Conservation (phyloP, 2,888 invertebrate genomes). For the Scaptomyza polygonia region DNA sequence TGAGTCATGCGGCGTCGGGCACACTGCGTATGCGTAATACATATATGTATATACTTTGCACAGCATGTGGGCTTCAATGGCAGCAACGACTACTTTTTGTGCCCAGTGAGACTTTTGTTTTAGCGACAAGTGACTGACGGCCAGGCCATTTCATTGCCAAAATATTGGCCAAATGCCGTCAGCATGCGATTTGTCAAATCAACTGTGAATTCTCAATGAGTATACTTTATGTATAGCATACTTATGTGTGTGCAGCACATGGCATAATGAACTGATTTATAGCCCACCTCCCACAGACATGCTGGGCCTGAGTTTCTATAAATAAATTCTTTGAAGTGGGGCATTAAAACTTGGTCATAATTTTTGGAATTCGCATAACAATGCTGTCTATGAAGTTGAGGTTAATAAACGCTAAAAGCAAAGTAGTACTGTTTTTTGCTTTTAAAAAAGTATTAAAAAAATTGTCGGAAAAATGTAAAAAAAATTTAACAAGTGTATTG, state of each 20-base stretch:
- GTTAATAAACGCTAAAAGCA: not conserved
- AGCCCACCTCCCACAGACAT: constrained; percentile 39
- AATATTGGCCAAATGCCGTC: constrained; percentile 45
- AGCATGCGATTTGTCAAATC: constrained; percentile 66
- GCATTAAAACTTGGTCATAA: constrained; percentile 23
- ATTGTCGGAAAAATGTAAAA: not conserved
- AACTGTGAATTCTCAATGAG: constrained; percentile 21
- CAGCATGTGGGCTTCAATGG: constrained; percentile 35
- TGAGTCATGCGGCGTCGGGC: constrained; percentile 39
- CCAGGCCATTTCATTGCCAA: constrained; percentile 53
- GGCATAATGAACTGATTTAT: constrained; percentile 67
- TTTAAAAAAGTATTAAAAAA: not conserved
- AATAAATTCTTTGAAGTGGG: constrained; percentile 23
- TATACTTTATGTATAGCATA: constrained; percentile 35
- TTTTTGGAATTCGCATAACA: constrained; percentile 9
- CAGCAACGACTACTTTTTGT: constrained; percentile 22
- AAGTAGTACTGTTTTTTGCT: not conserved
- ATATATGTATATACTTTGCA: constrained; percentile 26
- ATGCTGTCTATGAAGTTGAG: not conserved
- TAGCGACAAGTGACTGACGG: constrained; percentile 63
- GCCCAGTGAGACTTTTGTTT: constrained; percentile 39
- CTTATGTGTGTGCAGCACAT: constrained; percentile 29
- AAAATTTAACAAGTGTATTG: constrained; percentile 39
- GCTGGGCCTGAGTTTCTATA: constrained; percentile 25
- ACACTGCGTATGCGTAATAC: constrained; percentile 68